Evolutionary conservation across 2,113 vertebrate genomes (phyloP).

Genomic region (pig (Sus scrofa)): T2T-Sscrofa CM000819.6:12930001-12930500

Average conservation of each 20-base stretch:
- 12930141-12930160: neutral
- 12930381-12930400: neutral
- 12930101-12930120: neutral
- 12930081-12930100: neutral
- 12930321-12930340: neutral
- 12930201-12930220: neutral
- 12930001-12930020: neutral
- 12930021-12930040: neutral
- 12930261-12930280: neutral
- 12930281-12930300: neutral
- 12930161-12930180: neutral
- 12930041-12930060: too few relatives aligned
- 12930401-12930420: neutral
- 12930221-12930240: neutral
- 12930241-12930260: neutral
- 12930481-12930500: neutral
- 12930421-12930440: neutral
- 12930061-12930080: neutral
- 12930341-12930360: neutral
- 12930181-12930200: neutral
- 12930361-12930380: neutral
- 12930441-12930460: neutral
- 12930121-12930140: neutral
- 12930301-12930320: neutral
- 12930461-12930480: neutral